A percentile compares a stretch with the other conserved stretches of the same genome.
Conservation (phyloP, 2,113 vertebrate species). For the Menura novaehollandiae region DNA sequence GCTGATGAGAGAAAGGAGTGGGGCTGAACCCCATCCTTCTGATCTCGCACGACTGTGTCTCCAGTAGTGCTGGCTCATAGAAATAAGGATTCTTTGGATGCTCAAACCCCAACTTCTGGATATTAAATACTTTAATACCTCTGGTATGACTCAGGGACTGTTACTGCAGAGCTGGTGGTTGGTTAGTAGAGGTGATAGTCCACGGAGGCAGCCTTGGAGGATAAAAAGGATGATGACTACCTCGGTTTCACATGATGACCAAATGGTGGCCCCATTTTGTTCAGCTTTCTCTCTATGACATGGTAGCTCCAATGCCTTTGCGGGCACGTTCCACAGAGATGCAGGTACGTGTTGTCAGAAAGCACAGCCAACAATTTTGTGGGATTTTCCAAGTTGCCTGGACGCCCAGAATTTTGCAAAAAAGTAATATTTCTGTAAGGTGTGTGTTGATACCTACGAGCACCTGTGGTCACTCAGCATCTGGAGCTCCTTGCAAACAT, state of each 20-base stretch:
- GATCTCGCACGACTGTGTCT: background rate
- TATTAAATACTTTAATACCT: background rate
- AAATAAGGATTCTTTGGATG: background rate
- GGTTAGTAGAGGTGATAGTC: background rate
- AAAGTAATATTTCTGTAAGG: background rate
- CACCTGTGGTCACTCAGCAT: background rate
- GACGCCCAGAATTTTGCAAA: background rate
- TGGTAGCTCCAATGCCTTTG: background rate
- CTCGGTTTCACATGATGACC: fast-evolving
- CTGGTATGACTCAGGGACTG: fast-evolving
- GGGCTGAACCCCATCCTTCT: background rate
- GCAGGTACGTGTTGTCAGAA: too few species aligned
- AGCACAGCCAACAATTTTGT: background rate
- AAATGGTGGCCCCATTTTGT: background rate
- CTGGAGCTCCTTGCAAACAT: background rate
- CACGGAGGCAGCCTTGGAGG: background rate
- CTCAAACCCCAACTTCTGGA: background rate
- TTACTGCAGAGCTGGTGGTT: background rate
- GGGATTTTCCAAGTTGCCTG: background rate
- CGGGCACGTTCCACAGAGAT: background rate
- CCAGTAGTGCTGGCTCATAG: background rate
- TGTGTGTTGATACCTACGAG: fast-evolving
- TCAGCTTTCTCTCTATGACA: background rate
- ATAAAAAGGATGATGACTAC: background rate
- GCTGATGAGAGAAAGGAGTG: background rate